Evolutionary conservation across 2,113 vertebrate genomes (phyloP).

Genomic region (Lichenostomus cassidix): DNA sequence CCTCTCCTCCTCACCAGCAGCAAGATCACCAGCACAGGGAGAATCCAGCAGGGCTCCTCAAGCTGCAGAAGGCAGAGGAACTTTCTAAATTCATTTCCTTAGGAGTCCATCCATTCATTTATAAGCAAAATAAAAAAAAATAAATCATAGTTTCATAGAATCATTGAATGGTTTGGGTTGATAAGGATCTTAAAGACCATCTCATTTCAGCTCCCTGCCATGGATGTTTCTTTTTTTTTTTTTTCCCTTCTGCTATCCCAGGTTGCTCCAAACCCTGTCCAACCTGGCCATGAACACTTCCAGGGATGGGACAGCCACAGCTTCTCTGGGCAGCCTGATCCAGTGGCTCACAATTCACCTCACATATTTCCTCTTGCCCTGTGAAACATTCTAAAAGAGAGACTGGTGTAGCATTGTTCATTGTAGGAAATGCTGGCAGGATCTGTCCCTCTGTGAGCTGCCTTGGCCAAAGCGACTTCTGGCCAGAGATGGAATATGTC

Average conservation of each 20-base stretch:
- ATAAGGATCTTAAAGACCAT: not conserved
- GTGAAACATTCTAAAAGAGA: not conserved
- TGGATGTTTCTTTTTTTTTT: not conserved
- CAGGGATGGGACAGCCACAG: not conserved
- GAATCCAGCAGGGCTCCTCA: rapidly evolving
- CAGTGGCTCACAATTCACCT: not conserved
- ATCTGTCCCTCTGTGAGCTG: not conserved
- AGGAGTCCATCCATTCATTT: not conserved
- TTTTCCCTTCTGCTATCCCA: not conserved
- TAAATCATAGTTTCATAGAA: not conserved
- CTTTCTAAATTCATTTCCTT: not conserved
- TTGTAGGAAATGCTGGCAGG: not conserved
- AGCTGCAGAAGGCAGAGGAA: not conserved
- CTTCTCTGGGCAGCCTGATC: not conserved
- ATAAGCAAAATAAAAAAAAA: not conserved
- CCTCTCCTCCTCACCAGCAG: not conserved
- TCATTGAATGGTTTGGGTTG: not conserved
- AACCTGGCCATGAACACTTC: not conserved
- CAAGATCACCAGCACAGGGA: not conserved
- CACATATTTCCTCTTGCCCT: not conserved
- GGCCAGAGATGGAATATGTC: not conserved
- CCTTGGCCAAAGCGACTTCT: rapidly evolving
- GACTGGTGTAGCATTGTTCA: not conserved
- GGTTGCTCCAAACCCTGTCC: not conserved
- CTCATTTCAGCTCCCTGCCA: not conserved